phyloP scores from a whole-genome alignment of 2,797 vertebrate species.

The Psittacula echo region DNA sequence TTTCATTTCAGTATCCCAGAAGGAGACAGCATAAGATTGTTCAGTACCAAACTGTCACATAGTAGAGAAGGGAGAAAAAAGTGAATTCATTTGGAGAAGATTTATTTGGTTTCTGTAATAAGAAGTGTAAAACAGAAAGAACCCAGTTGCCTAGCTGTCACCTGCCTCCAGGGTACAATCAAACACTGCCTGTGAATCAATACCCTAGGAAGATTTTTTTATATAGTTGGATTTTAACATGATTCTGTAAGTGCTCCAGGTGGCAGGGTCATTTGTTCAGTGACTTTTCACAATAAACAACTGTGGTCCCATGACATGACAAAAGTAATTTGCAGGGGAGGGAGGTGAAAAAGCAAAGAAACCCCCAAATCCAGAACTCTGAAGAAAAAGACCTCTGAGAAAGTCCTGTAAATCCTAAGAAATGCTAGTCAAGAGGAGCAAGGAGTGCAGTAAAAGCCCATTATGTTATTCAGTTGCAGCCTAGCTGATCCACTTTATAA shows the following conservation, averaged over 20 bases:
- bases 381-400: not conserved
- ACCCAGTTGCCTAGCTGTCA: slow-evolving; percentile 80
- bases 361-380: not conserved
- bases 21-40: not conserved
- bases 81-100: slow-evolving; percentile 84
- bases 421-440: not conserved
- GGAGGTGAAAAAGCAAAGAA: not conserved
- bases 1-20: not conserved
- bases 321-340: slow-evolving; percentile 59
- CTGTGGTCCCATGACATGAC: slow-evolving; percentile 77
- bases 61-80: slow-evolving; percentile 61
- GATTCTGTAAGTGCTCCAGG: slow-evolving; percentile 85
- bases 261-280: slow-evolving; percentile 88
- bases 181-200: slow-evolving; percentile 88
- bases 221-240: slow-evolving; percentile 85
- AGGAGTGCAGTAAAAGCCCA: not conserved
- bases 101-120: slow-evolving; percentile 90
- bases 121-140: slow-evolving; percentile 87
- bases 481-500: slow-evolving; percentile 13
- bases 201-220: slow-evolving; percentile 82
- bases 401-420: slow-evolving; percentile 17
- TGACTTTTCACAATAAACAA: slow-evolving; percentile 89
- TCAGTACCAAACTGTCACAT: not conserved
- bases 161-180: slow-evolving; percentile 87
- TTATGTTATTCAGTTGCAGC: not conserved